Conservation (phyloP, 2,113 vertebrate species). For the Elanoides forficatus region DNA sequence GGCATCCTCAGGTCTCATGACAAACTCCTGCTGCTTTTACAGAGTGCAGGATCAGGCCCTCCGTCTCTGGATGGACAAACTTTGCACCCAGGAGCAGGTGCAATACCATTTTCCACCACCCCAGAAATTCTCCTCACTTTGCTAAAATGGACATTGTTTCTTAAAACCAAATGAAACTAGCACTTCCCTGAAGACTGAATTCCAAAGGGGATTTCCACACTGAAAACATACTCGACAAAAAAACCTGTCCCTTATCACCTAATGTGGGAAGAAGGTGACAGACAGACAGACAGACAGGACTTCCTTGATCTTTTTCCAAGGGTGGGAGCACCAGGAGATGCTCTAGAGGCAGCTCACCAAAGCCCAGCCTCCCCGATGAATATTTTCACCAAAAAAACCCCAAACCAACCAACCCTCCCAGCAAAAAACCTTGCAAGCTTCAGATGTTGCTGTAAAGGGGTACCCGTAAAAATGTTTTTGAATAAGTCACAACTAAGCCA, state of each 20-base stretch:
- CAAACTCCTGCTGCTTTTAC: neutral
- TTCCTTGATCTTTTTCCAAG: neutral
- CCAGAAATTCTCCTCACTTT: neutral
- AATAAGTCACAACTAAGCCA: neutral
- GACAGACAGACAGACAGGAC: neutral
- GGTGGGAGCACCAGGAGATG: neutral
- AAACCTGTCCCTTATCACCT: neutral
- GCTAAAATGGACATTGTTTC: neutral
- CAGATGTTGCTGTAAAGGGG: neutral
- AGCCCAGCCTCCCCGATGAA: neutral
- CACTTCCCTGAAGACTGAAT: neutral
- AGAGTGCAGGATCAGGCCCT: neutral
- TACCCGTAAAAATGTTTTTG: neutral
- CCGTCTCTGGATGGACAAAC: neutral
- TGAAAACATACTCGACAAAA: neutral
- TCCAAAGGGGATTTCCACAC: neutral
- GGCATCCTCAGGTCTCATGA: neutral
- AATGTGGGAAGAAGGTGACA: neutral
- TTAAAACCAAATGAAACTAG: neutral
- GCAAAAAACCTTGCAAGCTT: neutral
- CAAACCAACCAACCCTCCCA: neutral
- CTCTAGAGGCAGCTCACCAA: neutral
- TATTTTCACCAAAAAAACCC: neutral
- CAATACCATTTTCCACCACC: neutral
- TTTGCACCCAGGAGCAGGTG: fast-evolving